Evolutionary conservation across 2,888 invertebrate genomes (phyloP), one percentile per base, ranked within the genome.

Genomic region (Tetheella fluctuosa): DNA sequence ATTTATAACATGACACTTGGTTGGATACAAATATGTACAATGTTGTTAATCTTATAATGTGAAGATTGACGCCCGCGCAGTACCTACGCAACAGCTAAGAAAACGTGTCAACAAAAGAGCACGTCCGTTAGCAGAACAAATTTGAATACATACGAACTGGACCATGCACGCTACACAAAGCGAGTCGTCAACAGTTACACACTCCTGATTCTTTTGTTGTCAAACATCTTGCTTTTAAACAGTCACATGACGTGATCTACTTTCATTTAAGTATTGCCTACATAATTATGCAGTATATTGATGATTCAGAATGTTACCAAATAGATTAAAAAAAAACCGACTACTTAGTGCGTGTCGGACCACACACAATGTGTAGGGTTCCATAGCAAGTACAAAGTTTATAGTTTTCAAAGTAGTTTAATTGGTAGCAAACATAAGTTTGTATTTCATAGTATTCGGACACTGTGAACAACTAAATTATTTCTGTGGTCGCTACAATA

Each of bases 71-170:
- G 48, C 17, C 20, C 34, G 53, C 39, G 13, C 53, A 48, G 48
- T 48, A 39, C 12, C 15, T 42, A 20, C 10, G 42, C n/a, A 42
- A 2, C 37, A 39, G 17, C 39, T 59, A 59, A 64, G 25, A 42
- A 64, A 61, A 64, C 67, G 60, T 64, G 70, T 70, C 68, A 69
- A 68, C 66, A 34, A 63, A 57, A 65, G 58, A 64, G 61, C 65
- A 62, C 64, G 69, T 70, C 30, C 55, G 71, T 66, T 69, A 70
- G 69, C 77, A 68, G 71, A 75, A 79, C 75, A 68, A 66, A 74
- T 80, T 77, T n/a, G n/a, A n/a, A n/a, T n/a, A n/a, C 70, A 80
- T 68, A 73, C 63, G 70, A 83, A 79, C 74, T 77, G 69, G 77
- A 79, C 79, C 81, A 76, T 74, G 71, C 64, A 62, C 28, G 56